Evolutionary conservation across 2,888 invertebrate genomes (phyloP), one percentile per base, ranked within the genome.

Genomic region (Brachycybe producta): DNA sequence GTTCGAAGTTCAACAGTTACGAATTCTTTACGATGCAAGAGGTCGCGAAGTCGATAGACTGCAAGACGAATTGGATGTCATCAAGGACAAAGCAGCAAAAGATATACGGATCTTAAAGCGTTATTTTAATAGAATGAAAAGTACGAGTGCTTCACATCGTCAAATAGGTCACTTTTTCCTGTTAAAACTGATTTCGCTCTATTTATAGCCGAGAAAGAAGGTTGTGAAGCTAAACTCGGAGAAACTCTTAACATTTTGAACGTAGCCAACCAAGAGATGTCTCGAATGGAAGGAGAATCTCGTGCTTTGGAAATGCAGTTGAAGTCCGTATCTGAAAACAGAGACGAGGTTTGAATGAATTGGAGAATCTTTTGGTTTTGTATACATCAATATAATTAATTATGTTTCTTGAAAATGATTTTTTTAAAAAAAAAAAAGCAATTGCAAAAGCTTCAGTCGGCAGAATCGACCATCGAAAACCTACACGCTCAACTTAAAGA

Each of bases 381-480:
- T n/a, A 28, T 23, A 5, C 13, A 19, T 13, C n/a, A n/a, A 5
- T 5, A 17, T 44, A 21, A 19, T 13, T 48, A 13, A 3, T 35
- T 43, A 5, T 53, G 54, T 8, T 13, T 53, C n/a, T n/a, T n/a
- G n/a, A n/a, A n/a, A n/a, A n/a, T n/a, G n/a, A n/a, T n/a, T n/a
- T n/a, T n/a, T n/a, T n/a, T n/a, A n/a, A n/a, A n/a, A n/a, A n/a
- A n/a, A n/a, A n/a, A n/a, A n/a, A n/a, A 65, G 66, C 44, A 63
- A 5, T 52, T 61, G 5, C 59, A 60, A 28, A 64, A 65, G 51
- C 57, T 66, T 5, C 60, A 62, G 47, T 57, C 60, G 1, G 60
- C 64, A 1, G 66, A 67, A 55, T 56, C 64, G 0, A 62, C 62
- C n/a, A 64, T 67, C 15, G 65, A 66, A 45, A 60, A 58, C 7